Evolutionary conservation across 2,888 invertebrate species (phyloP).

Genomic region (Thumatha senex): DNA sequence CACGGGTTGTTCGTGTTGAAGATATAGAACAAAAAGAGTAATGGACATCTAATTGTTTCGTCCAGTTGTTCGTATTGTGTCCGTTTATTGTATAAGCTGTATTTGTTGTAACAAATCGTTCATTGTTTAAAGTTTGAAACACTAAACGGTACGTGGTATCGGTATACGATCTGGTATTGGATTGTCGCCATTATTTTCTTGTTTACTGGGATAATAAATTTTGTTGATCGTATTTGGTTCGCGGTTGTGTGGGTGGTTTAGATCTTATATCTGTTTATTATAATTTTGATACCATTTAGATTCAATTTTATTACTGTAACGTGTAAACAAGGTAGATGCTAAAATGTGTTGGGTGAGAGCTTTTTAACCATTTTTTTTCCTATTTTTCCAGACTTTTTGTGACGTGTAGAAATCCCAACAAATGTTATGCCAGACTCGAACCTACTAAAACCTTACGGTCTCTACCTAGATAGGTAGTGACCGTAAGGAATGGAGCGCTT

Average conservation of each 20-base stretch:
- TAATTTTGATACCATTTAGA: not conserved
- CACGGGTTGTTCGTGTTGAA: constrained; percentile 28
- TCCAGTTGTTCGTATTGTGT: constrained; percentile 22
- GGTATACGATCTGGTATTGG: constrained; percentile 33
- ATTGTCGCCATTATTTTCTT: constrained; percentile 42
- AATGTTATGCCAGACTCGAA: no score
- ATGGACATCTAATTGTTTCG: constrained; percentile 37
- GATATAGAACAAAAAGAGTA: constrained; percentile 29
- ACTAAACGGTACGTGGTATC: constrained; percentile 46
- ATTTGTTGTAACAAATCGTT: constrained; percentile 47
- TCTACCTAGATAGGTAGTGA: no score
- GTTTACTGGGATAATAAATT: constrained; percentile 26
- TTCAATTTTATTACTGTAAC: not conserved
- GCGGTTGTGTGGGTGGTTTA: constrained; percentile 3
- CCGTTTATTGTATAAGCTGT: constrained; percentile 21
- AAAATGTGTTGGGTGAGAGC: no score
- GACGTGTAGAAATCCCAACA: no score
- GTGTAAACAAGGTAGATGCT: not conserved
- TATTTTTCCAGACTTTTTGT: no score
- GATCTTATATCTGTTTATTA: constrained; percentile 3
- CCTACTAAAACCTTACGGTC: no score
- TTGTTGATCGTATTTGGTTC: constrained; percentile 19
- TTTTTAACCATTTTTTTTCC: no score
- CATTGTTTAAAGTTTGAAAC: constrained; percentile 50
- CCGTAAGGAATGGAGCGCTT: no score